A percentile compares a stretch with the other conserved stretches of the same genome.
Evolutionary conservation across 1,140 invertebrate species (phyloP).

Genomic region (Drosophila novamexicana): DNA sequence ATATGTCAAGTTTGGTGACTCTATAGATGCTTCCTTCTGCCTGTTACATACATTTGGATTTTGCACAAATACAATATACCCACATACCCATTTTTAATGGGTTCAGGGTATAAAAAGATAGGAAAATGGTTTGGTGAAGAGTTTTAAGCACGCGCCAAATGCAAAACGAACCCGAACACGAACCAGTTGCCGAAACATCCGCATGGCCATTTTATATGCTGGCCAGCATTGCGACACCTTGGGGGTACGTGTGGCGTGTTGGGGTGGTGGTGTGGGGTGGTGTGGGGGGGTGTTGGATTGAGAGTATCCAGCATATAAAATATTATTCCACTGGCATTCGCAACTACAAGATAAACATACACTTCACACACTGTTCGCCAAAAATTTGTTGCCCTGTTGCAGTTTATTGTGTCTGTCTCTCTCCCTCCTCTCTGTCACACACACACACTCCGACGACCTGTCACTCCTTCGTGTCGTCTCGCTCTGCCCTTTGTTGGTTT

Average conservation of each 20-base stretch:
- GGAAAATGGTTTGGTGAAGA: not conserved
- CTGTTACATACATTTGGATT: too few relatives aligned
- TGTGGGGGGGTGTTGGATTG: constrained; percentile 5
- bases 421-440: not conserved
- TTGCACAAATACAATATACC: too few relatives aligned
- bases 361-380: constrained; percentile 23
- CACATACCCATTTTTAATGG: too few relatives aligned
- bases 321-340: constrained; percentile 40
- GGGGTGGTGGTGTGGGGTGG: too few relatives aligned
- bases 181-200: constrained; percentile 15
- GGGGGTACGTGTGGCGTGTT: not conserved
- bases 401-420: constrained; percentile 3
- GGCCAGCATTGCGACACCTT: constrained; percentile 30
- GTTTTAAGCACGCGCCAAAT: constrained; percentile 46
- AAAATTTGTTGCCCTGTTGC: constrained; percentile 15
- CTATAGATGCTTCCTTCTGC: too few relatives aligned
- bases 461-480: not conserved
- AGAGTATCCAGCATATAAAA: constrained; percentile 33
- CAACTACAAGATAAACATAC: constrained; percentile 36
- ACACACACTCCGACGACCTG: not conserved
- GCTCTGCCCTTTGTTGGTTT: constrained; percentile 15
- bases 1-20: too few relatives aligned
- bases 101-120: too few relatives aligned
- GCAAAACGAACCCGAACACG: constrained; percentile 22
- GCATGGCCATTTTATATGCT: constrained; percentile 25